Conservation (phyloP, 2,113 vertebrate species). For the Solea solea region DNA sequence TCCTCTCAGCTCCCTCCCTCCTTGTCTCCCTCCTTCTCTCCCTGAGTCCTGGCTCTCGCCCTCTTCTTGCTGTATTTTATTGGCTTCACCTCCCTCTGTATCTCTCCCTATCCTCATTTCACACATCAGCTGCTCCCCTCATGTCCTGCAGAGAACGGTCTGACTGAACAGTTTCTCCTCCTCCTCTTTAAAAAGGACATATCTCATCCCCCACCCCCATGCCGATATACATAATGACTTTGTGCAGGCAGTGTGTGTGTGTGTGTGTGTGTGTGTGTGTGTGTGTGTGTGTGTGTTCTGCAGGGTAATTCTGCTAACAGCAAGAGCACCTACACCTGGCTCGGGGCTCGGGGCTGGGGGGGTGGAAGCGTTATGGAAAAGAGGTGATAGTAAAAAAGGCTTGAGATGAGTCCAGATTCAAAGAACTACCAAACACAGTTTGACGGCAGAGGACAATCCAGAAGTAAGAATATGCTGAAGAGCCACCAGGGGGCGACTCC, state of each 20-base stretch:
- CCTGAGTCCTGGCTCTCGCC: background rate
- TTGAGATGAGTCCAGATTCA: too few species aligned
- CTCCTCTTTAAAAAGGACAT: conserved; percentile 22
- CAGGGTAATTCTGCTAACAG: conserved; percentile 72
- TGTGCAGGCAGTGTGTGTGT: too few species aligned
- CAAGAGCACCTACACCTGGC: conserved; percentile 52
- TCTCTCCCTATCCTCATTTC: conserved; percentile 29
- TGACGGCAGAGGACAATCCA: too few species aligned
- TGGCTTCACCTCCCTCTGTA: conserved; percentile 12
- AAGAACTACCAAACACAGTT: too few species aligned
- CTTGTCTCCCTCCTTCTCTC: background rate
- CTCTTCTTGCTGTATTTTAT: background rate
- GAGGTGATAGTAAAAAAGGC: conserved; percentile 52
- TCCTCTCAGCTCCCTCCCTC: conserved; percentile 4
- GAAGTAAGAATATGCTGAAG: too few species aligned
- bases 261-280: conserved; percentile 17
- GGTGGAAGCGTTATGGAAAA: conserved; percentile 42
- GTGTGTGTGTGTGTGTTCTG: conserved; percentile 38
- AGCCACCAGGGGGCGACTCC: too few species aligned
- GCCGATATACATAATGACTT: conserved; percentile 16
- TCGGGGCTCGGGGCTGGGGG: background rate
- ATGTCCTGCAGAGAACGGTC: conserved; percentile 28
- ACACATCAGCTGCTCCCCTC: conserved; percentile 39
- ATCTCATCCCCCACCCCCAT: conserved; percentile 2
- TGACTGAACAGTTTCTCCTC: conserved; percentile 35